Evolutionary conservation across 1,140 invertebrate species (phyloP).

Genomic region (Drosophila rhopaloa): DNA sequence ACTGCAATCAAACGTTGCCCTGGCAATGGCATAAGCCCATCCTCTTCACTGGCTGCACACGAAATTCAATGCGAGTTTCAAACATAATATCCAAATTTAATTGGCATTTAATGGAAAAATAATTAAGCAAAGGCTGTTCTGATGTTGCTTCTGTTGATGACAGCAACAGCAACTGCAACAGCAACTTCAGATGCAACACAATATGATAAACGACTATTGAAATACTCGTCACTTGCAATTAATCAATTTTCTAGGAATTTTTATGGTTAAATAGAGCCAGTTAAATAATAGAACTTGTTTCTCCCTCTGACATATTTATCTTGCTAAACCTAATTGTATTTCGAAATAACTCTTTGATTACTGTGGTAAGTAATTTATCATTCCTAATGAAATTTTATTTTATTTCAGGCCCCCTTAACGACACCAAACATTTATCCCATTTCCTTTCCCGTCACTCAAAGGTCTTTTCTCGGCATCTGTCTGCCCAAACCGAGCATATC

Average conservation of each 20-base stretch:
- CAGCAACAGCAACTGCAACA: conserved; percentile 11
- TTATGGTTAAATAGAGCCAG: neutral
- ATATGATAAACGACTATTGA: conserved; percentile 15
- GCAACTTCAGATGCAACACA: neutral
- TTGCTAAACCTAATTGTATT: too few species aligned
- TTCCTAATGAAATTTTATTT: neutral
- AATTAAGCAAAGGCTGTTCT: conserved; percentile 55
- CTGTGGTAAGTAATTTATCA: neutral
- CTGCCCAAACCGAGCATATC: conserved; percentile 39
- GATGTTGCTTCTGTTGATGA: conserved; percentile 20
- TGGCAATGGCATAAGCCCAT: conserved; percentile 10
- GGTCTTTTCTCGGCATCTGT: conserved; percentile 11
- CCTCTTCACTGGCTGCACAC: neutral
- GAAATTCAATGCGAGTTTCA: conserved; percentile 24
- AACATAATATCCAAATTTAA: conserved; percentile 59
- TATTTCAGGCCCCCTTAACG: neutral
- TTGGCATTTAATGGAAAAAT: conserved; percentile 71
- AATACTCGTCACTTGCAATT: conserved; percentile 14
- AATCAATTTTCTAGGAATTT: neutral
- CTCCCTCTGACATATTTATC: too few species aligned
- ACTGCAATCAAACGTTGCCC: conserved; percentile 57
- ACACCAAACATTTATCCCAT: conserved; percentile 1
- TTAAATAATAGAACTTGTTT: too few species aligned
- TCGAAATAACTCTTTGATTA: too few species aligned
- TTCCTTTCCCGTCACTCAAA: neutral